These are phyloP conservation scores for Apteryx owenii DNA, from an alignment of 2,113 vertebrate species.

Conservation along the genomic window DNA sequence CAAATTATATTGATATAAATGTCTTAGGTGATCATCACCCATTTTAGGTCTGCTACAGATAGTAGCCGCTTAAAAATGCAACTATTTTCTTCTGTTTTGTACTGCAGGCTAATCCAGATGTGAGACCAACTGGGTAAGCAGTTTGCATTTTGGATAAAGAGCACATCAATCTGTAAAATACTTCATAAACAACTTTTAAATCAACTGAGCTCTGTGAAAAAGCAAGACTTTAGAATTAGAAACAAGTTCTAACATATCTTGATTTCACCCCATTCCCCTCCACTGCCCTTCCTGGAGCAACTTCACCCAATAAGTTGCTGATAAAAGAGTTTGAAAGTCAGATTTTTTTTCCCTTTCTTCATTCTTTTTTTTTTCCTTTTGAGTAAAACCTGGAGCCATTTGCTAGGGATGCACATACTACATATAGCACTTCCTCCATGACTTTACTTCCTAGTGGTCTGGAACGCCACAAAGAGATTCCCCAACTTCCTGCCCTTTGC, in stretches of 20 bases:
- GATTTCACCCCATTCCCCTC: not conserved
- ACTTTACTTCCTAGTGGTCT: not conserved
- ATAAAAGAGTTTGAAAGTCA: not conserved
- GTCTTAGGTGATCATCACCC: not conserved
- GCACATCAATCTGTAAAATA: constrained; percentile 29
- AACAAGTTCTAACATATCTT: not conserved
- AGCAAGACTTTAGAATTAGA: not conserved
- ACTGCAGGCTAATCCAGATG: constrained; percentile 55
- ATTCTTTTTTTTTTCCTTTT: not conserved
- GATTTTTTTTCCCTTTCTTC: not conserved
- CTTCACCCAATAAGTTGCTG: not conserved
- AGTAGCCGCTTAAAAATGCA: constrained; percentile 39
- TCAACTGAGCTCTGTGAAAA: not conserved
- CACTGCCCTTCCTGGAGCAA: not conserved
- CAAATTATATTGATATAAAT: constrained; percentile 14
- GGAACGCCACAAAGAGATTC: not conserved
- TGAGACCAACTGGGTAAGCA: constrained; percentile 42
- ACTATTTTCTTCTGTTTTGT: not conserved
- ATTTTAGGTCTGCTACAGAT: constrained; percentile 2
- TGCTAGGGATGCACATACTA: not conserved
- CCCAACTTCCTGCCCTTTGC: not conserved
- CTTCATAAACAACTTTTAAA: constrained; percentile 24
- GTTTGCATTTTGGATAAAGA: constrained; percentile 29
- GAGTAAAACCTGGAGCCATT: not conserved
- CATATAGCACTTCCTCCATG: not conserved